Conservation (phyloP, 1,140 invertebrate species). For the Delia radicum region DNA sequence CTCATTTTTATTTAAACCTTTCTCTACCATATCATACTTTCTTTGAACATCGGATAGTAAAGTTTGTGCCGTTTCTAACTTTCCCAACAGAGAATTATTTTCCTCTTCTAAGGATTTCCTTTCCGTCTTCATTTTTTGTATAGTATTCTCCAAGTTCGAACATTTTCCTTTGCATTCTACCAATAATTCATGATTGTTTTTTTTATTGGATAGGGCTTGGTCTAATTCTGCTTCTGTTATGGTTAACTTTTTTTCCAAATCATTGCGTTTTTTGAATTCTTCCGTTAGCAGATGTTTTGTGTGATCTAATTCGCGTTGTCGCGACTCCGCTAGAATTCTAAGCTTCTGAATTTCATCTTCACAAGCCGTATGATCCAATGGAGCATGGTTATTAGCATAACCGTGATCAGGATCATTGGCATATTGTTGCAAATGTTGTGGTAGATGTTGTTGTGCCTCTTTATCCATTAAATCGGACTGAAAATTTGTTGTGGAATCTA, state of each 20-base stretch:
- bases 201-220: conserved; percentile 57
- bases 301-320: conserved; percentile 37
- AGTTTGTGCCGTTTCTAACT: conserved; percentile 43
- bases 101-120: conserved; percentile 43
- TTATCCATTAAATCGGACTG: conserved; percentile 36
- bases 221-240: conserved; percentile 59
- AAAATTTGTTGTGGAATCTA: conserved; percentile 45
- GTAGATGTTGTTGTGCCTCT: neutral
- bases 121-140: conserved; percentile 42
- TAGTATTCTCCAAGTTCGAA: conserved; percentile 44
- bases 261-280: conserved; percentile 45
- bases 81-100: conserved; percentile 39
- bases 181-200: conserved; percentile 60
- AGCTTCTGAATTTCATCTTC: conserved; percentile 38
- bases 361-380: neutral
- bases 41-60: conserved; percentile 42
- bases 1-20: conserved; percentile 37
- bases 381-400: neutral
- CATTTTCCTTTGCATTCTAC: conserved; percentile 52
- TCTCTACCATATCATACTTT: conserved; percentile 49
- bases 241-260: conserved; percentile 55
- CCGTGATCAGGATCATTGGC: neutral
- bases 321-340: conserved; percentile 44
- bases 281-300: conserved; percentile 34
- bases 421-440: neutral